These are phyloP conservation scores for Paramisgurnus dabryanus DNA, from an alignment of 2,113 vertebrate genomes.

Conservation along the genomic window DNA sequence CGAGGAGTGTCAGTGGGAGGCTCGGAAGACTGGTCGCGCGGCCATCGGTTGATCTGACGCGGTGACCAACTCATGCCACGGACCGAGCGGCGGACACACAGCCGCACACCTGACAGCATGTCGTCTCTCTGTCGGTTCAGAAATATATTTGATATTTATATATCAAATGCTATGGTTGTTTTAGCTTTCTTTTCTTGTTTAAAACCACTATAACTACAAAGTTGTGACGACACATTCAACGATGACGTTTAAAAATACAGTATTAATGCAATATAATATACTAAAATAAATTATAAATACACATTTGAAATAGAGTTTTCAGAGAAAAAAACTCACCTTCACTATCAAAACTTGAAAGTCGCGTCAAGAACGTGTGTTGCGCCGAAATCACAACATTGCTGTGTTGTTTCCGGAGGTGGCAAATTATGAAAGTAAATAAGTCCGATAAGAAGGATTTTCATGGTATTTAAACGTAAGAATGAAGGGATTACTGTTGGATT, in stretches of 20 bases:
- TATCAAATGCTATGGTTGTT: not conserved
- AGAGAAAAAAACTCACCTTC: constrained; percentile 57
- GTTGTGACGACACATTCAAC: not conserved
- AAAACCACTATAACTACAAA: not conserved
- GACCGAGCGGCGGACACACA: constrained; percentile 41
- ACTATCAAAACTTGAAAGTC: constrained; percentile 17
- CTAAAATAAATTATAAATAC: no score
- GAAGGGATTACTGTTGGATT: constrained; percentile 54
- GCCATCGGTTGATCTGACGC: constrained; percentile 66
- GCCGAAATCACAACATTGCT: constrained; percentile 45
- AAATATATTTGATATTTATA: not conserved
- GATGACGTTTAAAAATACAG: not conserved
- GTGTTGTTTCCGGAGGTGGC: constrained; percentile 6
- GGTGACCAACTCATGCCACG: constrained; percentile 60
- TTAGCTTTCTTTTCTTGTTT: not conserved
- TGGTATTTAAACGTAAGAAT: constrained; percentile 60
- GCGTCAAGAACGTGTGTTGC: constrained; percentile 40
- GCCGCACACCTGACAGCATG: constrained; percentile 59
- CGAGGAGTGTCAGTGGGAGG: constrained; percentile 64
- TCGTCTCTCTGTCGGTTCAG: constrained; percentile 43
- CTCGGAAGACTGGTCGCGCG: constrained; percentile 53
- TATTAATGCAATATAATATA: not conserved
- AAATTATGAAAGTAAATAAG: constrained; percentile 45
- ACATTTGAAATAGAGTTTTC: not conserved
- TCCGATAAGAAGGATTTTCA: constrained; percentile 40